Conservation (phyloP, 64 coral and sea anemone species). For the Cladopsammia gracilis region DNA sequence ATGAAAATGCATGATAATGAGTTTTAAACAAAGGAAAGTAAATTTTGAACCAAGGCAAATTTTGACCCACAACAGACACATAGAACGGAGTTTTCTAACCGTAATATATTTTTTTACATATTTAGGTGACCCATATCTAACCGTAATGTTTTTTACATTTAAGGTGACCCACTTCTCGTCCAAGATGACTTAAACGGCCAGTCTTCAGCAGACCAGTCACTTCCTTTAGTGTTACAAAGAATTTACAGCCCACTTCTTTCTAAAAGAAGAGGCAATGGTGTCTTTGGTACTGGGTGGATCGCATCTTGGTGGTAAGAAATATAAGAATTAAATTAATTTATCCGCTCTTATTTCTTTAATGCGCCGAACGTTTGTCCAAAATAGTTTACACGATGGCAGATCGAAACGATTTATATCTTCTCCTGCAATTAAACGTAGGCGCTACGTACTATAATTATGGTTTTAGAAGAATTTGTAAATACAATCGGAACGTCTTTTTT, state of each 20-base stretch:
- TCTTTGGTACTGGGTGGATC: slow-evolving; percentile 84
- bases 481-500: too few relatives aligned
- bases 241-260: slow-evolving; percentile 72
- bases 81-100: neutral
- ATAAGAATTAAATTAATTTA: neutral
- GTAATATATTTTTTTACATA: neutral
- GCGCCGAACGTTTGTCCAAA: neutral
- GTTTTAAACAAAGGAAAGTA: too few relatives aligned
- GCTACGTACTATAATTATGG: too few relatives aligned
- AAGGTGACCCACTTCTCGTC: slow-evolving; percentile 59
- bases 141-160: neutral
- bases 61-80: too few relatives aligned
- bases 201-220: neutral
- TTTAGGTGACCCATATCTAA: too few relatives aligned
- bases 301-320: slow-evolving; percentile 82
- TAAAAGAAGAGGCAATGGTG: slow-evolving; percentile 60
- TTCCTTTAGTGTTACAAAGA: slow-evolving; percentile 50
- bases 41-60: too few relatives aligned
- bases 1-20: too few relatives aligned
- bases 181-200: slow-evolving; percentile 57
- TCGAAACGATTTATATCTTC: too few relatives aligned
- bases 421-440: too few relatives aligned
- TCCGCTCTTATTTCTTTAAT: neutral
- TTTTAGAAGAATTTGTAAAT: too few relatives aligned
- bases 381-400: neutral